Evolutionary conservation across 2,797 vertebrate genomes (phyloP), one percentile per base, ranked within the genome.

Genomic region (Chaetodon trifasciatus): DNA sequence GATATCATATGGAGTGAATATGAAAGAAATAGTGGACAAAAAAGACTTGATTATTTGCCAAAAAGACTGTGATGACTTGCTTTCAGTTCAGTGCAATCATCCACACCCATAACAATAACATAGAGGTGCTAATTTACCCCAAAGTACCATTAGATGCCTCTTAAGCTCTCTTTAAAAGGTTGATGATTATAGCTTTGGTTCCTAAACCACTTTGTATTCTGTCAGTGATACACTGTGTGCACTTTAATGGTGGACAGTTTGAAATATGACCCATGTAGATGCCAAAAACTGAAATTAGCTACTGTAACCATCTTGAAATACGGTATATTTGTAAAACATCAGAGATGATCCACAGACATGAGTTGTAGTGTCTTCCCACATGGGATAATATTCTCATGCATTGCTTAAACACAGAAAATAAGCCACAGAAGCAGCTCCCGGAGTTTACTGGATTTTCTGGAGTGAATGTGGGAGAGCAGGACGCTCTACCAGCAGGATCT

Each of bases 351-450:
- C 71, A 24, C 15, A n/a, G n/a, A n/a, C n/a, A n/a, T n/a, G 62
- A 49, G 24, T 68, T 40, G 86, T 50, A 60, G 55, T 46, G 66
- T 85, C 72, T 80, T 87, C 88, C 81, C 86, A 82, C 70, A 49
- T 86, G 85, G 70, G 60, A 87, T 78, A 69, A 78, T 89, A 72
- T 74, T 83, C 60, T 67, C 44, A 50, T 77, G 64, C 57, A 62
- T 56, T 39, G 74, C 35, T 32, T 57, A 42, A 42, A 64, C 37
- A 74, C n/a, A 62, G 28, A 63, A 83, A 79, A 53, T 57, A 47
- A 72, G 50, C 55, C 70, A 71, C 52, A 53, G 35, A 61, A 16
- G 21, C 39, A 50, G 23, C 37, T 23, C 24, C 24, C 60, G 82
- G 44, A 78, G 75, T 72, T 65, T 42, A 56, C n/a, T 56, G 57